Base-by-base conservation (phyloP, 2,797 vertebrate species). In the Dromococcyx pavoninus region DNA sequence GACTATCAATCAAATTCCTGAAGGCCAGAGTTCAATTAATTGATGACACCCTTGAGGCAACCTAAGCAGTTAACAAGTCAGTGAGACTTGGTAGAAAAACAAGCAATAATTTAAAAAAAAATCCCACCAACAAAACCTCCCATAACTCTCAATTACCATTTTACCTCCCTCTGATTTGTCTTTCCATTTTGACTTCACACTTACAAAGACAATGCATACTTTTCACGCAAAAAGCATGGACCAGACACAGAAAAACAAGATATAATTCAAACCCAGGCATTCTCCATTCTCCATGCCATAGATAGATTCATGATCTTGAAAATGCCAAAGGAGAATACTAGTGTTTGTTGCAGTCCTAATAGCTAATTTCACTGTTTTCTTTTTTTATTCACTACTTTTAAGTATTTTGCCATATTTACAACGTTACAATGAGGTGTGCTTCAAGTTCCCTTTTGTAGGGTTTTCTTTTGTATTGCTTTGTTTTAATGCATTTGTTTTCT, bases 21-120 rank as follows among this genome's bases (percentile, higher is more conserved):
- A 94, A 97, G 97, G 97, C 91, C 97, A 97, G 94, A 97, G 97
- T 97, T 98, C 97, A 97, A 97, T 98, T 97, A 98, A 98, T 98
- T 97, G 97, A 98, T 97, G 98, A 97, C 96, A 97, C 97, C 95
- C 98, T 93, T 74, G 97, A 97, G 97, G 95, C 95, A 96, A 91
- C 86, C 95, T 95, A 95, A 97, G 96, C 96, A 96, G 96, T 98
- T 97, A 98, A 97, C 96, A 97, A 98, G 96, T 97, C 97, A 97
- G 96, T 97, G 96, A 97, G 96, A 97, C 74, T 92, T 89, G 35
- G 85, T 97, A 94, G 86, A 97, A 98, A 98, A 98, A 98, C 91
- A 98, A 98, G 95, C 92, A 96, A 67, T 33, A 95, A 77, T 76
- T 90, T 11, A 7, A 85, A 93, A 93, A 93, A 67, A 94, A 85